Base-by-base conservation (phyloP, 2,888 invertebrate genomes). In the Orchestes rusci region DNA sequence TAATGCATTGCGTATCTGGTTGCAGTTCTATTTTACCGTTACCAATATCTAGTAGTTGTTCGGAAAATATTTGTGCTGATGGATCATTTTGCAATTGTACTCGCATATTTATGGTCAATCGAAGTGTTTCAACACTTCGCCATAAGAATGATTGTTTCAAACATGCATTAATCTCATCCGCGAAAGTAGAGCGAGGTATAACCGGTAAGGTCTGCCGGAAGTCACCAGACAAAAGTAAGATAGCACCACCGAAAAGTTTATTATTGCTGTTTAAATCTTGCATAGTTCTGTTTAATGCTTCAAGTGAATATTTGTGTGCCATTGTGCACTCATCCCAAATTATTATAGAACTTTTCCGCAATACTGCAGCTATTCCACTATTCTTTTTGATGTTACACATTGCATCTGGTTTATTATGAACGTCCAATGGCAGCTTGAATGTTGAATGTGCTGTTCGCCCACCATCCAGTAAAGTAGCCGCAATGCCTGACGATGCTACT, bases 391-490 rank as follows among this genome's bases (percentile, higher is more conserved):
- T n/a, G n/a, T n/a, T n/a, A n/a, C n/a, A n/a, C n/a, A n/a, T n/a
- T n/a, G n/a, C n/a, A n/a, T n/a, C n/a, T n/a, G n/a, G n/a, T n/a
- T n/a, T n/a, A n/a, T 23, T 23, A n/a, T 49, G 48, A 15, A 65
- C 31, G 33, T 65, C 59, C 16, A 68, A 48, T 31, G 63, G 64
- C 44, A 67, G 49, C 43, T 67, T 65, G 2, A 70, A 55, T 20
- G 55, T 52, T 5, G 63, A 63, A n/a, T n/a, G n/a, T n/a, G n/a
- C n/a, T n/a, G n/a, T n/a, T n/a, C n/a, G n/a, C n/a, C n/a, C n/a
- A n/a, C 57, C 69, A 67, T 8, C 64, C 64, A 19, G 66, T 70
- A 57, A 17, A 63, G 64, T 69, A 4, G 69, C 67, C 17, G 42
- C 45, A 34, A 49, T 49, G 19, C 37, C 34, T 8, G 39, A 48